Base-by-base conservation (phyloP, 2,113 vertebrate species). In the Hippolais icterina region DNA sequence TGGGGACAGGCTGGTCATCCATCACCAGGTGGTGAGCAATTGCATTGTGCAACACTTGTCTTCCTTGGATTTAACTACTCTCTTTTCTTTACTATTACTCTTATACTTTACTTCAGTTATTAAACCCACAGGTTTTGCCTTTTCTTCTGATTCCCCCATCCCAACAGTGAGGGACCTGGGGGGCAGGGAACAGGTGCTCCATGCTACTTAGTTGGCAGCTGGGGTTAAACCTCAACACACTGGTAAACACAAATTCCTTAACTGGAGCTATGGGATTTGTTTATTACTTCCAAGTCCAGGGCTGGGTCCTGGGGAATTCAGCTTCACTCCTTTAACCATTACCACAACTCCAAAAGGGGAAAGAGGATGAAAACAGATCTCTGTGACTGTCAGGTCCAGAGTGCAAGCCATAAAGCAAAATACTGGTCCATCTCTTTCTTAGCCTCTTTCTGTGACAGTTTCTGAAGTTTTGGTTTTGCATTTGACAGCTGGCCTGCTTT, bases 151-250 rank as follows among this genome's bases (percentile, higher is more conserved):
- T 23, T 59, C 10, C 23, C 41, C 15, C 33, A 59, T 39, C 27
- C 33, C 33, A 44, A 27, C 0, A 1, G 2, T 3, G 15, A 22
- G 15, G 23, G 8, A 39, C 15, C 0, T 41, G 10, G 31, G 15
- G 14, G 18, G 3, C 5, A 9, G 42, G 42, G 42, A 59, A 57
- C 27, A 31, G 18, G 2, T 2, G 22, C 50, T 57, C 37, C 0
- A 0, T 33, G 18, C 27, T 52, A 44, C 37, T 33, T 21, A 42
- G 44, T 1, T 31, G 37, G 44, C 10, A 22, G 52, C 33, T 52
- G 37, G 21, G 21, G 18, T 27, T 76, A 90, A 90, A 63, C 54
- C 29, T 54, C 29, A 49, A 28, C 49, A 33, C 18, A 11, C 1
- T 13, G 33, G 41, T 24, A 87, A 39, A n/a, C 7, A 37, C 10